Evolutionary conservation across 2,797 vertebrate genomes (phyloP).

Genomic region (Buphagus erythrorhynchus): DNA sequence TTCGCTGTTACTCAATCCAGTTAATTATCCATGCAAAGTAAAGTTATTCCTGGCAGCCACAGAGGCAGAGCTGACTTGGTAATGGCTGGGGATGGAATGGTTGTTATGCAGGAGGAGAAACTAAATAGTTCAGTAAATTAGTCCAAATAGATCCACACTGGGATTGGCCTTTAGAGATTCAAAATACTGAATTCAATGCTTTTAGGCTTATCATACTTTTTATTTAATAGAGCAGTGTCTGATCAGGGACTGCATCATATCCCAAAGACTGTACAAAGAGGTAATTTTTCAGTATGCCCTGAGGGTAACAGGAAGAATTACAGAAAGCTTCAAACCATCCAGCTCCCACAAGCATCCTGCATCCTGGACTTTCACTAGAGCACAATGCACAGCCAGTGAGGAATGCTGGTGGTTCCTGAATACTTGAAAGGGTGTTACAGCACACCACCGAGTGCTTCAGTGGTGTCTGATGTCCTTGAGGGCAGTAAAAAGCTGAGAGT

Average conservation of each 20-base stretch:
- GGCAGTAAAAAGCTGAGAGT: not conserved
- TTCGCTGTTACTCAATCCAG: conserved; percentile 56
- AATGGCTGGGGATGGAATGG: conserved; percentile 35
- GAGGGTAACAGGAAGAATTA: conserved; percentile 49
- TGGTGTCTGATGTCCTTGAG: not conserved
- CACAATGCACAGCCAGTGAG: conserved; percentile 16
- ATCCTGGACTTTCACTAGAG: conserved; percentile 24
- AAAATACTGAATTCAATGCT: conserved; percentile 39
- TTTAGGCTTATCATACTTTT: conserved; percentile 64
- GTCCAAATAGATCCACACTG: conserved; percentile 46
- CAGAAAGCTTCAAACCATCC: conserved; percentile 41
- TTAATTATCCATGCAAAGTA: conserved; percentile 71
- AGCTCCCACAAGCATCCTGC: conserved; percentile 18
- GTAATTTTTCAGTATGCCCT: conserved; percentile 43
- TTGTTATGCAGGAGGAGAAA: conserved; percentile 48
- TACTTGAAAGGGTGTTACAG: not conserved
- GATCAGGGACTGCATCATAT: conserved; percentile 39
- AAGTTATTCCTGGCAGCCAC: conserved; percentile 69
- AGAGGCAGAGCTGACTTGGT: conserved; percentile 55
- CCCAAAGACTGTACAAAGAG: conserved; percentile 29
- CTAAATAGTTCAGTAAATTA: conserved; percentile 53
- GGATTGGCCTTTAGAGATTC: conserved; percentile 33
- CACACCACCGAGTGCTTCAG: not conserved
- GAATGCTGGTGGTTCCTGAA: not conserved
- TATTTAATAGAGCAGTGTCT: conserved; percentile 60